Base-by-base conservation (phyloP, 1,140 invertebrate genomes). In the Drosophila pectinifera region DNA sequence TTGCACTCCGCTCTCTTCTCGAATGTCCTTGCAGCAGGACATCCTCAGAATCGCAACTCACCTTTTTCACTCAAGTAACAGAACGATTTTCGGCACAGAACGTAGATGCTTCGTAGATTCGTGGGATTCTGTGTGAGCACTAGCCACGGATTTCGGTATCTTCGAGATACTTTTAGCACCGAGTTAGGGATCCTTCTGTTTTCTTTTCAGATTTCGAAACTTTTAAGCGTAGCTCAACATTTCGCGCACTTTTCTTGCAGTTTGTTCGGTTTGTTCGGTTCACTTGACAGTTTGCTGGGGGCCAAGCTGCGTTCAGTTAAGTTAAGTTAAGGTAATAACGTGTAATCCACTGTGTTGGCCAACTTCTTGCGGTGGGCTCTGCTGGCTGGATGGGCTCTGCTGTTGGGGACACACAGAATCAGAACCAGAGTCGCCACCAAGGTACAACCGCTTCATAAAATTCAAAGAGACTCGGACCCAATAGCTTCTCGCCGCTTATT, bases 371-470 rank as follows among this genome's bases (percentile, higher is more conserved):
- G 48, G 31, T 49, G 48, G 48, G 16, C 31, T 18, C 48, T 26
- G 48, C 31, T 49, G 48, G 48, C 48, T 51, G 48, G 48, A 51
- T 51, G 48, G 24, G 48, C 48, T 51, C 48, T 31, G 48, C 48
- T 51, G 48, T 28, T 51, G 48, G 48, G 48, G 48, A 51, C 48
- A 51, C 48, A 51, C 48, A 51, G 48, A 51, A 51, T 51, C 48
- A 51, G 48, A 51, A 51, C 48, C 48, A 51, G 48, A 51, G 48
- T 51, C 48, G 28, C 83, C 80, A 88, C 89, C 89, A 89, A 91
- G 90, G 89, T 90, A 92, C 91, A 91, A 92, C 91, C 91, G 91
- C 91, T 92, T 92, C 91, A 91, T 92, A 90, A 84, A 92, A 91
- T 91, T 92, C 88, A 92, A 92, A 92, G 91, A 92, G 91, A 92